Evolutionary conservation across 2,797 vertebrate genomes (phyloP).

Genomic region (Alosa sapidissima): DNA sequence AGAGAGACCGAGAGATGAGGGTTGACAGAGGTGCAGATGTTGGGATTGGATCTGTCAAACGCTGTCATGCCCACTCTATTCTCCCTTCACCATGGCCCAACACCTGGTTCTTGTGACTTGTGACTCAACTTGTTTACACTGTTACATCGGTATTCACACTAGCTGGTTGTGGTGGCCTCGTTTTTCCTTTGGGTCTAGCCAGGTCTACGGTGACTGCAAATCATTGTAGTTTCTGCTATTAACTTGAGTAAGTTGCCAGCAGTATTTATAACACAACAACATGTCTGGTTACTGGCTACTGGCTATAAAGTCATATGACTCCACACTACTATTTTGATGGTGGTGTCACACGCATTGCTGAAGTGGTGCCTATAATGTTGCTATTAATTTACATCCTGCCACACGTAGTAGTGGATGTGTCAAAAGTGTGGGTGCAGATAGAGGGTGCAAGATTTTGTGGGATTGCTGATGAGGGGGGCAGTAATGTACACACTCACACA

Average conservation of each 20-base stretch:
- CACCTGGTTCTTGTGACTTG: not conserved
- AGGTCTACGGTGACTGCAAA: conserved; percentile 26
- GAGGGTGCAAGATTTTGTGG: not conserved
- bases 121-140: too few relatives aligned
- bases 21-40: conserved; percentile 1
- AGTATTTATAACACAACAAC: conserved; percentile 45
- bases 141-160: too few relatives aligned
- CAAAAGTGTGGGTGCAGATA: not conserved
- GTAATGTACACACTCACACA: not conserved
- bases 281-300: too few relatives aligned
- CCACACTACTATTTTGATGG: not conserved
- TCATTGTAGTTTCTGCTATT: conserved; percentile 34
- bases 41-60: conserved; percentile 10
- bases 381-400: not conserved
- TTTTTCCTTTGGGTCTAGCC: conserved; percentile 23
- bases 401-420: not conserved
- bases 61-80: not conserved
- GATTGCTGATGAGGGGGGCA: too few relatives aligned
- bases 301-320: conserved; percentile 2
- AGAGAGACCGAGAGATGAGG: not conserved
- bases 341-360: not conserved
- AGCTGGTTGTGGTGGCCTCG: not conserved
- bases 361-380: not conserved
- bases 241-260: not conserved
- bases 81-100: not conserved